A percentile compares a stretch with the other conserved stretches of the same genome.
These are phyloP conservation scores for Paracyclopina nana DNA, from an alignment of 1,140 invertebrate species.

Conservation along the genomic window DNA sequence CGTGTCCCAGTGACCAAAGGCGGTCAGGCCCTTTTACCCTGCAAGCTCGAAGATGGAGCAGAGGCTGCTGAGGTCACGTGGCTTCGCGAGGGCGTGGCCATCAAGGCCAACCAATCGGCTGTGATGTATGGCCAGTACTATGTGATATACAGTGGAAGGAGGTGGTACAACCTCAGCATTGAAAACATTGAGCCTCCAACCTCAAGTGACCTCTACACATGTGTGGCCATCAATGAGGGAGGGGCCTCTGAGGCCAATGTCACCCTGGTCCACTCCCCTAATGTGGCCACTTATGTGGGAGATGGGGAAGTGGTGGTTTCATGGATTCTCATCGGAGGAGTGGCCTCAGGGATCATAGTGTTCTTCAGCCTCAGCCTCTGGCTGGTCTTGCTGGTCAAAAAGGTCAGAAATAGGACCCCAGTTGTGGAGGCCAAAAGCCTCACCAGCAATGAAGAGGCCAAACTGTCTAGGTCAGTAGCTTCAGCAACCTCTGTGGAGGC, in stretches of 20 bases:
- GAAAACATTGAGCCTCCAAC: slow-evolving; percentile 43
- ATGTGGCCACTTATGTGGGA: slow-evolving; percentile 19
- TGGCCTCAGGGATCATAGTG: slow-evolving; percentile 4
- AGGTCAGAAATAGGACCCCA: too few relatives aligned
- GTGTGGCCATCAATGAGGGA: slow-evolving; percentile 50
- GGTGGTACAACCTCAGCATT: slow-evolving; percentile 54
- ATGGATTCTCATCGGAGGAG: neutral
- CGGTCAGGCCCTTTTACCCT: slow-evolving; percentile 51
- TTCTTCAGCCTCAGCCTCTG: neutral
- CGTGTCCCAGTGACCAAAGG: slow-evolving; percentile 45
- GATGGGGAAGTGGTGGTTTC: slow-evolving; percentile 6
- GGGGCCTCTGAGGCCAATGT: slow-evolving; percentile 44
- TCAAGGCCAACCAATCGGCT: neutral
- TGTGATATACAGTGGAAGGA: slow-evolving; percentile 26
- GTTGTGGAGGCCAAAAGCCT: too few relatives aligned
- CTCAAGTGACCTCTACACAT: slow-evolving; percentile 59
- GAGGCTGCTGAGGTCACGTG: slow-evolving; percentile 25
- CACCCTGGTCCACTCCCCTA: slow-evolving; percentile 43
- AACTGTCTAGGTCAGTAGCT: too few relatives aligned
- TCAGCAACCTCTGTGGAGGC: too few relatives aligned
- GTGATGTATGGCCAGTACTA: slow-evolving; percentile 17
- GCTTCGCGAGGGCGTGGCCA: slow-evolving; percentile 3
- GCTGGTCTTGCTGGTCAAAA: neutral
- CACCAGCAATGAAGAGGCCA: too few relatives aligned
- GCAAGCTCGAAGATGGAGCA: slow-evolving; percentile 54